A percentile compares a stretch with the other conserved stretches of the same genome.
phyloP scores from a whole-genome alignment of 2,888 invertebrate species.

The Drosophila flavopinicola region DNA sequence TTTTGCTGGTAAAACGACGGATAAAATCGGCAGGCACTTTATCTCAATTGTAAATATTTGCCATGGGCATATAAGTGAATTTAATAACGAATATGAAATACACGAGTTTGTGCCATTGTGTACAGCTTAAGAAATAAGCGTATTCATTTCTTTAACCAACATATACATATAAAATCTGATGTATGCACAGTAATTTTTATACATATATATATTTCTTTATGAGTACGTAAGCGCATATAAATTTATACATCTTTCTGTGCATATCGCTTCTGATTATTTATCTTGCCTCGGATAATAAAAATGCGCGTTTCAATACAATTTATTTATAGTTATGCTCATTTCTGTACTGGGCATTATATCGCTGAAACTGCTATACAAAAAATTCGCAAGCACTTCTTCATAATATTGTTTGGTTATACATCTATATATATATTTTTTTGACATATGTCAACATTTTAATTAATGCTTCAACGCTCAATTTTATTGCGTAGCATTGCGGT shows the following conservation, averaged over 20 bases:
- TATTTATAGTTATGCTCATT: constrained; percentile 28
- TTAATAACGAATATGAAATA: too few relatives aligned
- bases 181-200: too few relatives aligned
- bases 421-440: constrained; percentile 5
- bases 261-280: background rate
- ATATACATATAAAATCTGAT: too few relatives aligned
- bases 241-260: background rate
- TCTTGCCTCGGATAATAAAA: background rate
- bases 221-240: too few relatives aligned
- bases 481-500: constrained; percentile 43
- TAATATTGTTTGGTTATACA: background rate
- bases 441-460: constrained; percentile 65
- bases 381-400: constrained; percentile 4
- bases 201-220: background rate
- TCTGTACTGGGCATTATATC: constrained; percentile 1
- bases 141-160: too few relatives aligned
- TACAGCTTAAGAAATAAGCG: too few relatives aligned
- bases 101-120: too few relatives aligned
- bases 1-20: background rate
- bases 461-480: constrained; percentile 66
- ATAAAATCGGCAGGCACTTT: too few relatives aligned
- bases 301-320: background rate
- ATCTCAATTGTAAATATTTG: too few relatives aligned
- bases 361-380: constrained; percentile 6
- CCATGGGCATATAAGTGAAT: too few relatives aligned